Base-by-base conservation (phyloP, 92 coral and sea anemone species). In the Isaurus tuberculatus region DNA sequence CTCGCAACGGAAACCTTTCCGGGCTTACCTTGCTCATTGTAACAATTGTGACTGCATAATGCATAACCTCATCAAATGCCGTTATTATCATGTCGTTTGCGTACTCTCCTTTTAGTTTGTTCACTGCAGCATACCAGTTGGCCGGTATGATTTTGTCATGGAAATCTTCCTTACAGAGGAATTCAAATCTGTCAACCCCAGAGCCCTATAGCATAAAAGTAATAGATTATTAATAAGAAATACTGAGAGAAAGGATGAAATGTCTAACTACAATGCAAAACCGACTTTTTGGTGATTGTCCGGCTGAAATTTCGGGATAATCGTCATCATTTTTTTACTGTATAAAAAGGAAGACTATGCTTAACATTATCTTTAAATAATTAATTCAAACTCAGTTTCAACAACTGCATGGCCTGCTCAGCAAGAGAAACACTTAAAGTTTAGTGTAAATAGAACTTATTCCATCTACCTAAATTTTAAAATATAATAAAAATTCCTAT, bases 381-480 rank as follows among this genome's bases (percentile, higher is more conserved):
- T 48, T 48, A 48, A 48, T 48, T 11, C 55, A 48, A 48, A 48
- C 13, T 48, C 55, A 48, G 55, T 48, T 48, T 48, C 55, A 48
- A 48, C 55, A 10, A 48, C 55, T 48, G 55, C 55, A 48, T 48
- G 55, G 55, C 55, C 55, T 48, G 55, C 55, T 48, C 55, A 48
- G 55, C 55, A 48, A 48, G 55, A 11, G 55, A 48, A 48, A 48
- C 55, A 48, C 55, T 48, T 48, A 48, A 48, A 13, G 55, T 48
- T 48, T 48, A 48, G 55, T 48, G 55, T 5, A 48, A 48, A 48
- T 48, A 48, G 55, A 48, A 48, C 55, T 48, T 48, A 48, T 48
- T 48, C 55, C 55, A 48, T 4, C 55, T 48, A 48, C 55, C 10
- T 48, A 48, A 48, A 48, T 5, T 48, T 40, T 40, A 40, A 40